phyloP scores from a whole-genome alignment of 64 coral and sea anemone genomes.

The Montipora capricornis region DNA sequence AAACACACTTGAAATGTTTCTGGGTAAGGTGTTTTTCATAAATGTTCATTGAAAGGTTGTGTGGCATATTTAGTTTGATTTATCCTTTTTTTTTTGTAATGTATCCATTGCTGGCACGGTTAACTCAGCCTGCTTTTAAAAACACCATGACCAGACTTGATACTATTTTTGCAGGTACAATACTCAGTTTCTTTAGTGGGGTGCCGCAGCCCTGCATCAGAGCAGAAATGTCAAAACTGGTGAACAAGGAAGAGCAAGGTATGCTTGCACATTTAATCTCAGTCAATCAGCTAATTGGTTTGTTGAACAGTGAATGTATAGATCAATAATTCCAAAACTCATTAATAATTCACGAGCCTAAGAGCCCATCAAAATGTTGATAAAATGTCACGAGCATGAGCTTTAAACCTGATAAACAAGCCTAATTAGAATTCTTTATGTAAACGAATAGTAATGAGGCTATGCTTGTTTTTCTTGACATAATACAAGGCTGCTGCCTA shows the following conservation, averaged over 20 bases:
- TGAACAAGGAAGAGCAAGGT: slow-evolving; percentile 96
- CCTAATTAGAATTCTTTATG: no score
- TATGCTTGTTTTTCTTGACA: no score
- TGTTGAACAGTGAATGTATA: not conserved
- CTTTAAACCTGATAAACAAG: no score
- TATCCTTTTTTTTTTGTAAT: not conserved
- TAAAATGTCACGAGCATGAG: no score
- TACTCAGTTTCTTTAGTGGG: slow-evolving; percentile 74
- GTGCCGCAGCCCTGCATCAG: slow-evolving; percentile 90
- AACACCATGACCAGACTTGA: not conserved
- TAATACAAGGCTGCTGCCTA: no score
- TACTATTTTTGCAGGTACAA: slow-evolving; percentile 52
- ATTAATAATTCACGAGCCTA: no score
- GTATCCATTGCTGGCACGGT: not conserved
- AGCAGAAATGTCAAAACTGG: slow-evolving; percentile 87
- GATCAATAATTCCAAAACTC: not conserved
- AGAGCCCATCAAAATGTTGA: no score
- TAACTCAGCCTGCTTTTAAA: not conserved
- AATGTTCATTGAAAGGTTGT: no score
- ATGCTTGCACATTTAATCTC: not conserved
- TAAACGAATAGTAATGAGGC: no score
- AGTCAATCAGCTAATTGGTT: not conserved
- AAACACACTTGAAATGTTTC: slow-evolving; percentile 90
- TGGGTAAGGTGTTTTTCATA: slow-evolving; percentile 58
- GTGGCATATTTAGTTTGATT: not conserved